A percentile compares a stretch with the other conserved stretches of the same genome.
Conservation (phyloP, 2,888 invertebrate genomes). For the Invenusta paracnida region DNA sequence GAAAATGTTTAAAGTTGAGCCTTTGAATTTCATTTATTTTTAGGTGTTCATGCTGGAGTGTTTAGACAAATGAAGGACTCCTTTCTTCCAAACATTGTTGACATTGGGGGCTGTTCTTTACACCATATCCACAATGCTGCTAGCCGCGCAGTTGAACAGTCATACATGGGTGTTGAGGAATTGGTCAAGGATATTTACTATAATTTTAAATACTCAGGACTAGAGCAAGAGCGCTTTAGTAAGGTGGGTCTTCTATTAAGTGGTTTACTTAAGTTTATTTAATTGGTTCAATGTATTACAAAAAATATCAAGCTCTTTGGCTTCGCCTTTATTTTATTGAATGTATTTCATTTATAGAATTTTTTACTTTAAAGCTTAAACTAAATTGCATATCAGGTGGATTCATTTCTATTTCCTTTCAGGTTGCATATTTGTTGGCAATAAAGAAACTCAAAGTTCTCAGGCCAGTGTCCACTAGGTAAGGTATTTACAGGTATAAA, state of each 20-base stretch:
- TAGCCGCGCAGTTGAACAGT: constrained; percentile 10
- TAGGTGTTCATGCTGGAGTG: constrained; percentile 27
- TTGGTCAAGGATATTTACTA: constrained; percentile 32
- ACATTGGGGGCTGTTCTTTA: constrained; percentile 34
- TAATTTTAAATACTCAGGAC: constrained; percentile 31
- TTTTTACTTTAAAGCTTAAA: not conserved
- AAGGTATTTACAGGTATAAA: not conserved
- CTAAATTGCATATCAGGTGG: not conserved
- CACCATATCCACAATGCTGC: constrained; percentile 41
- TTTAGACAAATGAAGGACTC: not conserved
- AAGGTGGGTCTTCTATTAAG: constrained; percentile 33
- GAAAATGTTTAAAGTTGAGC: not conserved
- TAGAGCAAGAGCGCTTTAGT: constrained; percentile 16
- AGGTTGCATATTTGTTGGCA: not conserved
- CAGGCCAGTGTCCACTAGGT: constrained; percentile 2
- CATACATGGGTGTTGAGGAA: not conserved
- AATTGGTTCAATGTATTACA: too few species aligned
- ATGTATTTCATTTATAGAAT: too few species aligned
- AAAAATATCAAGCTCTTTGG: too few species aligned
- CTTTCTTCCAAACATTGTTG: constrained; percentile 32
- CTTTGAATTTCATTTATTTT: constrained; percentile 10
- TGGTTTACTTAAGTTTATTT: not conserved
- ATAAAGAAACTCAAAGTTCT: constrained; percentile 7
- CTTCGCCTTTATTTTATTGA: too few species aligned
- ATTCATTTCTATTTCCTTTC: not conserved